phyloP scores from a whole-genome alignment of 2,888 invertebrate genomes.

The Callosobruchus maculatus region DNA sequence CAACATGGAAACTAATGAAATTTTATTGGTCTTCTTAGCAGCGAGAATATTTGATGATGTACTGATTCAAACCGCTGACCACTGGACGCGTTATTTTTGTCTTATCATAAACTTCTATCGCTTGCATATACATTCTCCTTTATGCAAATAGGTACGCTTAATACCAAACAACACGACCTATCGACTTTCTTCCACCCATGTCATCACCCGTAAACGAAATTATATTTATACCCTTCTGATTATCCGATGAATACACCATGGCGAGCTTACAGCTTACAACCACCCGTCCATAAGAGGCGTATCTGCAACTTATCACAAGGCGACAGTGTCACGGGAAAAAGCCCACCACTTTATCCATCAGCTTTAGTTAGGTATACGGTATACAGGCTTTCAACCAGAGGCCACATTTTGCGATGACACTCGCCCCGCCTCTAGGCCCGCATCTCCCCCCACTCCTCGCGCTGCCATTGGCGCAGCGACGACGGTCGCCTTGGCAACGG shows the following conservation, averaged over 20 bases:
- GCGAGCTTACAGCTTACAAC: slow-evolving; percentile 26
- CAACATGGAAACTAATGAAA: too few species aligned
- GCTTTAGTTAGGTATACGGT: slow-evolving; percentile 46
- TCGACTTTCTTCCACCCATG: neutral
- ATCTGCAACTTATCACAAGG: slow-evolving; percentile 27
- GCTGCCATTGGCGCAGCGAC: neutral
- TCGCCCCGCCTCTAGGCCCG: slow-evolving; percentile 17
- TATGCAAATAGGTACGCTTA: too few species aligned
- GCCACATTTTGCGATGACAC: slow-evolving; percentile 36
- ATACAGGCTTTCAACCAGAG: slow-evolving; percentile 39
- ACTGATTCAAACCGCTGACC: too few species aligned
- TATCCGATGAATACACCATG: slow-evolving; percentile 14
- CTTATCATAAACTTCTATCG: too few species aligned
- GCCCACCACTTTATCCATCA: slow-evolving; percentile 49
- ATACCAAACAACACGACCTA: too few species aligned
- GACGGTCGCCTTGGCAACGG: slow-evolving; percentile 46
- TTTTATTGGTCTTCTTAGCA: too few species aligned
- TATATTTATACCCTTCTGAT: slow-evolving; percentile 21
- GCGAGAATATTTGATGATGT: too few species aligned
- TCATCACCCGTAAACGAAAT: neutral
- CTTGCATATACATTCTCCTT: too few species aligned
- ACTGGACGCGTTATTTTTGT: too few species aligned
- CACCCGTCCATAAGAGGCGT: slow-evolving; percentile 34
- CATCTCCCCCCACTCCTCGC: slow-evolving; percentile 29
- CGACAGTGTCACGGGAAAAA: slow-evolving; percentile 32